Percentiles rank a stretch among this genome's conserved stretches.
phyloP scores from a whole-genome alignment of 2,113 vertebrate species.

The Rissa tridactyla region DNA sequence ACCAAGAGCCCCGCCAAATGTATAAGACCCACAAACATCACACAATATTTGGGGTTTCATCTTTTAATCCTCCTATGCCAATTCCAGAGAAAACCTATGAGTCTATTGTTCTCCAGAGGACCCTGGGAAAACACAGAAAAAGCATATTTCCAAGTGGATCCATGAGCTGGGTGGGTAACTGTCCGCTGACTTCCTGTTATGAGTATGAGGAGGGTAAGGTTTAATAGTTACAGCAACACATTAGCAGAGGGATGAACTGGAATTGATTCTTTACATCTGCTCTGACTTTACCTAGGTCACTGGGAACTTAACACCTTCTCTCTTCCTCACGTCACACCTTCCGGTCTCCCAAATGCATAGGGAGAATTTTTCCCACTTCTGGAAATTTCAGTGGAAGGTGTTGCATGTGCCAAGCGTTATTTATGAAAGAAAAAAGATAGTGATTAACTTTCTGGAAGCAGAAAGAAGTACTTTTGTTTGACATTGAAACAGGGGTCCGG shows the following conservation, averaged over 20 bases:
- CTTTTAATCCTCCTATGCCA: background rate
- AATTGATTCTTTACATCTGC: background rate
- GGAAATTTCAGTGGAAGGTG: background rate
- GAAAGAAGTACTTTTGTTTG: background rate
- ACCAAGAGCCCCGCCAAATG: background rate
- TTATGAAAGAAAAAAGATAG: background rate
- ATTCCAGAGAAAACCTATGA: background rate
- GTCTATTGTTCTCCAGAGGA: background rate
- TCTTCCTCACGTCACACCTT: background rate
- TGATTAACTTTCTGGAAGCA: background rate
- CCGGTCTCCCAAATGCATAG: background rate
- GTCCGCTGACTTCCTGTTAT: background rate
- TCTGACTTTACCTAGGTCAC: background rate
- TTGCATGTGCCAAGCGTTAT: background rate
- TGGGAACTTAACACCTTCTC: background rate
- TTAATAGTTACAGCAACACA: background rate
- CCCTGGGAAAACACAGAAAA: background rate
- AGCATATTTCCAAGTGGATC: background rate
- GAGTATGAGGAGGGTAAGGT: background rate
- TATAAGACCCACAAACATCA: background rate
- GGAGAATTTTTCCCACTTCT: background rate
- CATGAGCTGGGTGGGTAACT: background rate
- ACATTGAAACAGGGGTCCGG: background rate
- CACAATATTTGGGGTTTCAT: background rate
- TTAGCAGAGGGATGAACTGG: background rate